Evolutionary conservation across 1,140 invertebrate species (phyloP).

Genomic region (Mizuhopecten yessoensis): DNA sequence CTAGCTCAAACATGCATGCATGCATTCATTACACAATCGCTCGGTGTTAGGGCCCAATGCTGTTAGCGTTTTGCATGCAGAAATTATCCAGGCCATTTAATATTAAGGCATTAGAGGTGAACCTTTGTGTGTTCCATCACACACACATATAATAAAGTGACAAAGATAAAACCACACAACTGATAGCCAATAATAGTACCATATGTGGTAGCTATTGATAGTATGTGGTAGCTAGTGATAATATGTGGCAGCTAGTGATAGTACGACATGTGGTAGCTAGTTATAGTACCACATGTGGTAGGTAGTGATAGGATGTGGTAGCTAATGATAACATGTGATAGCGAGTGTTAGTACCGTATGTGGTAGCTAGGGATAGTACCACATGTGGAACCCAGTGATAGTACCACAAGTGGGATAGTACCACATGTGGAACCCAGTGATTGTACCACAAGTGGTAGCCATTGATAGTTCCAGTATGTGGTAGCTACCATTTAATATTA

Average conservation of each 20-base stretch:
- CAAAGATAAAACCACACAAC: background rate
- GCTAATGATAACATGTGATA: no score
- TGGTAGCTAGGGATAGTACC: no score
- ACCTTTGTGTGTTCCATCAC: background rate
- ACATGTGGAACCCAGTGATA: no score
- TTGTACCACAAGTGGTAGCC: background rate
- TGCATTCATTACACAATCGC: background rate
- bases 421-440: no score
- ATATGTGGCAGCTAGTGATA: background rate
- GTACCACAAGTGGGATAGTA: no score
- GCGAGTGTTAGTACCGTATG: no score
- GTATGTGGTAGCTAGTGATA: background rate
- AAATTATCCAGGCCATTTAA: background rate
- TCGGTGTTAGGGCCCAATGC: background rate
- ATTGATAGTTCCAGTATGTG: background rate
- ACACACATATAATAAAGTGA: background rate
- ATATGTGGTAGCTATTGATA: background rate
- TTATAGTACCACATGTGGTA: background rate
- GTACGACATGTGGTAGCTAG: background rate
- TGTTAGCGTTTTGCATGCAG: background rate
- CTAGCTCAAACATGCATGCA: background rate
- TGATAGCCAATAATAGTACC: background rate
- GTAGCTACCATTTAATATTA: background rate
- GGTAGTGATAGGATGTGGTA: background rate
- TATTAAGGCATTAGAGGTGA: background rate